A percentile compares a stretch with the other conserved stretches of the same genome.
These are phyloP conservation scores for Drosophila tani DNA, from an alignment of 1,140 invertebrate species.

Conservation along the genomic window DNA sequence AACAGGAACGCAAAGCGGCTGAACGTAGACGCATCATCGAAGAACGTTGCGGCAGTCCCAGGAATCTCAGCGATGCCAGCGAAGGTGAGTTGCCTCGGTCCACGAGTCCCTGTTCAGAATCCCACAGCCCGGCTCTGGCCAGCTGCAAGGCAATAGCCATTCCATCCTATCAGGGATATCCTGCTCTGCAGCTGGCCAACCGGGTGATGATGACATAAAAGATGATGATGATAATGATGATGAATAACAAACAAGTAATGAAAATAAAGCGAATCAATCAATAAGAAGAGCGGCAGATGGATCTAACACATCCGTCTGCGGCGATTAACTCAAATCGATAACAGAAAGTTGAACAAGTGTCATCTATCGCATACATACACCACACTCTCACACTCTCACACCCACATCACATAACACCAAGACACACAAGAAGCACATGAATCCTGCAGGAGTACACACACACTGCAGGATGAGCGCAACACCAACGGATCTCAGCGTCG, in stretches of 20 bases:
- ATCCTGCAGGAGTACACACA: conserved; percentile 3
- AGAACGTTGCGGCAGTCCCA: conserved; percentile 96
- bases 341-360: conserved; percentile 51
- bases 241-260: conserved; percentile 13
- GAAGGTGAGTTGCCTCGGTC: conserved; percentile 90
- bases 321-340: conserved; percentile 45
- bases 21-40: conserved; percentile 99
- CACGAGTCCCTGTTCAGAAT: conserved; percentile 19
- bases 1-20: conserved; percentile 99
- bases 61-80: conserved; percentile 95
- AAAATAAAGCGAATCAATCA: conserved; percentile 37
- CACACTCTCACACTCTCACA: conserved; percentile 11
- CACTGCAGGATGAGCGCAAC: conserved; percentile 26
- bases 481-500: conserved; percentile 34
- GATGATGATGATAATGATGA: conserved; percentile 6
- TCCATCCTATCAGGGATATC: background rate
- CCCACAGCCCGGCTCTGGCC: background rate
- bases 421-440: conserved; percentile 7
- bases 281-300: conserved; percentile 15
- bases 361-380: conserved; percentile 58
- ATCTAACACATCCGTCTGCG: background rate
- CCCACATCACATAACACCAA: conserved; percentile 28
- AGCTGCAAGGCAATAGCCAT: background rate
- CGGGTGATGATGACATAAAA: conserved; percentile 10
- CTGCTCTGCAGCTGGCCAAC: conserved; percentile 7